phyloP scores from a whole-genome alignment of 2,113 vertebrate genomes.

The Myxocyprinus asiaticus region DNA sequence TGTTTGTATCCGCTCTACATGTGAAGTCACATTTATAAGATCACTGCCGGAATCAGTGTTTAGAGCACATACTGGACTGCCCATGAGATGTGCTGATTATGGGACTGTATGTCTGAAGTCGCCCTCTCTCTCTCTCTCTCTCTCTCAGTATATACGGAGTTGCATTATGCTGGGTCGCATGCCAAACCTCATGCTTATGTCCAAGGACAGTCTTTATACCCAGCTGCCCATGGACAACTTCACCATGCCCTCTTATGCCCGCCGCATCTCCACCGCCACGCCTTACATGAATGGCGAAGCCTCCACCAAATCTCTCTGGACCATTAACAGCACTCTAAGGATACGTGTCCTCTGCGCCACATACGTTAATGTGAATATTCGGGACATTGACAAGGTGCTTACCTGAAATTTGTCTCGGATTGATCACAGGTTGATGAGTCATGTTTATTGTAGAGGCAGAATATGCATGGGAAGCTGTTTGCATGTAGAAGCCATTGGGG shows the following conservation, averaged over 20 bases:
- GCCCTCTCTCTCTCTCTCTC: slow-evolving; percentile 15
- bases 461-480: background rate
- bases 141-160: slow-evolving; percentile 90
- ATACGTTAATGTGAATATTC: slow-evolving; percentile 97
- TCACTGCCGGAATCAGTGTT: background rate
- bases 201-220: slow-evolving; percentile 94
- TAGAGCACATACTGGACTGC: no score
- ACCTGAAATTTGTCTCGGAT: background rate
- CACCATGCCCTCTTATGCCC: slow-evolving; percentile 93
- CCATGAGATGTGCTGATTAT: background rate
- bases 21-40: slow-evolving; percentile 6
- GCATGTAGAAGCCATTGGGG: background rate
- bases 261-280: slow-evolving; percentile 95
- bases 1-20: background rate
- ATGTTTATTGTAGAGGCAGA: background rate
- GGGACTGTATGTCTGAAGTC: background rate
- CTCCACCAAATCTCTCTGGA: slow-evolving; percentile 91
- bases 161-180: slow-evolving; percentile 96
- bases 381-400: slow-evolving; percentile 96
- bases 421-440: background rate
- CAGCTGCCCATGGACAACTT: slow-evolving; percentile 93
- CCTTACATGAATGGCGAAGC: slow-evolving; percentile 97
- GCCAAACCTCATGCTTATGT: slow-evolving; percentile 98
- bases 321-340: slow-evolving; percentile 86
- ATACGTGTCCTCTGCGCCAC: slow-evolving; percentile 96